Evolutionary conservation across 1,140 invertebrate species (phyloP).

Genomic region (Radopholus similis): DNA sequence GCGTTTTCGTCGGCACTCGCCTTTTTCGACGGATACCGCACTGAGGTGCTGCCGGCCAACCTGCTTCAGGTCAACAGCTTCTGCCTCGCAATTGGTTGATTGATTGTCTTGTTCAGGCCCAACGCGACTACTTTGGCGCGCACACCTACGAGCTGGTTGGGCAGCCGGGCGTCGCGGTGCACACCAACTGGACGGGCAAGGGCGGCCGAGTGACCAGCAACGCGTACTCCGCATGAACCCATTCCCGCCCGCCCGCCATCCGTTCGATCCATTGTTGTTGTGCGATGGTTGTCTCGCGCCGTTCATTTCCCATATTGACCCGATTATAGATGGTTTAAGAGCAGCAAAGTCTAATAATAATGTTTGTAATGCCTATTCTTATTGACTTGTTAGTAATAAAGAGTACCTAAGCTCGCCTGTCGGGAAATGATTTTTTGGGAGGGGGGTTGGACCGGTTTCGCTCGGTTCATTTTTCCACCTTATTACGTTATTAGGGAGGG

Average conservation of each 20-base stretch:
- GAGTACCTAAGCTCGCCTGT: no score
- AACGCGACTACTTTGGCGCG: slow-evolving; percentile 96
- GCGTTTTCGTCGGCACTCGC: slow-evolving; percentile 85
- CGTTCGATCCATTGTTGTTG: background rate
- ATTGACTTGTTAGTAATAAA: no score
- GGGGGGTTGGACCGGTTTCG: no score
- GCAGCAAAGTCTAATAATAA: no score
- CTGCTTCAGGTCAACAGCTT: slow-evolving; percentile 81
- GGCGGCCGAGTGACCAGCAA: slow-evolving; percentile 92
- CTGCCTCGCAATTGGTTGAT: background rate
- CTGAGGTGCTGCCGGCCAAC: slow-evolving; percentile 78
- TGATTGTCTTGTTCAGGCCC: slow-evolving; percentile 70
- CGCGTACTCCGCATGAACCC: slow-evolving; percentile 68
- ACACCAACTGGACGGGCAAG: slow-evolving; percentile 98
- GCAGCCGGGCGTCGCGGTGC: slow-evolving; percentile 73
- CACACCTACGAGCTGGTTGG: slow-evolving; percentile 90
- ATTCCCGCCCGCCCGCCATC: background rate
- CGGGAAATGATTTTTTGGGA: no score
- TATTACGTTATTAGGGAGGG: no score
- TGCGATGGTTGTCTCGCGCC: no score
- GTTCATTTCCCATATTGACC: no score
- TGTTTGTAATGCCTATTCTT: no score
- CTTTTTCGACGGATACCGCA: slow-evolving; percentile 93
- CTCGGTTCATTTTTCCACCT: no score
- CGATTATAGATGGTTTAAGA: no score